Evolutionary conservation across 2,888 invertebrate species (phyloP), one percentile per base, ranked within the genome.

Genomic region (Amphipoea lucens): DNA sequence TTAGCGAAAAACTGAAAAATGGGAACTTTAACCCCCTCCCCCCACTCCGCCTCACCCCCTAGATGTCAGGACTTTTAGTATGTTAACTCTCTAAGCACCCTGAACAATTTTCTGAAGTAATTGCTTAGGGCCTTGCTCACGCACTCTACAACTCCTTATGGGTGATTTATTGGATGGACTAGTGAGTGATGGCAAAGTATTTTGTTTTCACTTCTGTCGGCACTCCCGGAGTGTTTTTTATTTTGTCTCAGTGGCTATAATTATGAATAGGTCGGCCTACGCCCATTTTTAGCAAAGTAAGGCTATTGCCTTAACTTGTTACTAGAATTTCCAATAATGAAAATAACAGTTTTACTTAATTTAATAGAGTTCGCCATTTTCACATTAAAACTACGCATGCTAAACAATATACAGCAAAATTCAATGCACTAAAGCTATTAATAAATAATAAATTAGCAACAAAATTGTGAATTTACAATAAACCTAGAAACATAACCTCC

Each of bases 381-480:
- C 0, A 3, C 4, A 9, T 5, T 42, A 45, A 0, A 36, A 17
- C 14, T 14, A n/a, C 14, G 7, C 6, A 12, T 14, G 1, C 3
- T 2, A 29, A 29, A 36, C 23, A 2, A 48, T 51, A 2, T 20
- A 6, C 20, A 51, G 4, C 7, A 14, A 20, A 45, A 62, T 3
- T 7, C 0, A 1, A 3, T 6, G 0, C 48, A 51, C 6, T 0
- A 57, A 36, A 66, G 2, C 12, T 23, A 9, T 3, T n/a, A 54
- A 29, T n/a, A 0, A 51, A 71, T 51, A 0, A 29, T 29, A 29
- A 29, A n/a, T 11, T 20, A 20, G 3, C 4, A 36, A 45, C 17
- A 45, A 51, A 14, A 81, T 2, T 48, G 7, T 14, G 14, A 65
- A 36, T 12, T 23, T 2, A 40, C 4, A 65, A 79, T 23, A 79